Evolutionary conservation across 2,888 invertebrate species (phyloP), one percentile per base, ranked within the genome.

Genomic region (Panzeria rudis): DNA sequence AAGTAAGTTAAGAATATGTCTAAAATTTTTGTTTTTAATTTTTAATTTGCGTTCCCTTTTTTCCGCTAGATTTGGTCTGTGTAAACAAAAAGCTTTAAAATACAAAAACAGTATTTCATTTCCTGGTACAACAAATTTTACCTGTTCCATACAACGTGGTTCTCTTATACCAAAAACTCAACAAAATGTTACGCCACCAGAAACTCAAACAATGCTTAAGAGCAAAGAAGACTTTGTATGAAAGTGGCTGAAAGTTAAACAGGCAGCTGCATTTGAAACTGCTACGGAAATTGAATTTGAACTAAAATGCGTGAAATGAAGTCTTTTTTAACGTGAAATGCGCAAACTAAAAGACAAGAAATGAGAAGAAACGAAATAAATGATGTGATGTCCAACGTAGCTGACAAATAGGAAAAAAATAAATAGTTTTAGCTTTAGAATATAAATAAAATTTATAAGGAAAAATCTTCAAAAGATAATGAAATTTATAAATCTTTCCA

Each of bases 51-150:
- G 17, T 61, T 32, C 11, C 6, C 2, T 32, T 32, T 17, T 0
- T 13, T 20, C 20, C n/a, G 2, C 29, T 29, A 94, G 94, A 89
- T 93, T 94, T 87, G 94, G 94, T 1, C 85, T 94, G 6, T 94
- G 94, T 87, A 93, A 93, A 71, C 90, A 93, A 83, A 93, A 90
- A 77, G 93, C 94, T 0, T 90, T 93, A 84, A 93, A 93, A 86
- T 94, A 94, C 88, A 94, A 93, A 87, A 86, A 89, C 17, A 90
- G 93, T 87, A 88, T 89, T 25, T 91, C 92, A 11, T 59, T 87
- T 29, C 91, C 89, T 3, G 89, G 77, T 2, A 91, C 92, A 8
- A 89, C 92, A 0, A 90, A 92, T 82, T 89, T 88, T 25, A 90
- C 92, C 25, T 89, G 89, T 23, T 86, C 87, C 7, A 86, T 90